phyloP scores from a whole-genome alignment of 2,888 invertebrate genomes.

The Biston betularia region DNA sequence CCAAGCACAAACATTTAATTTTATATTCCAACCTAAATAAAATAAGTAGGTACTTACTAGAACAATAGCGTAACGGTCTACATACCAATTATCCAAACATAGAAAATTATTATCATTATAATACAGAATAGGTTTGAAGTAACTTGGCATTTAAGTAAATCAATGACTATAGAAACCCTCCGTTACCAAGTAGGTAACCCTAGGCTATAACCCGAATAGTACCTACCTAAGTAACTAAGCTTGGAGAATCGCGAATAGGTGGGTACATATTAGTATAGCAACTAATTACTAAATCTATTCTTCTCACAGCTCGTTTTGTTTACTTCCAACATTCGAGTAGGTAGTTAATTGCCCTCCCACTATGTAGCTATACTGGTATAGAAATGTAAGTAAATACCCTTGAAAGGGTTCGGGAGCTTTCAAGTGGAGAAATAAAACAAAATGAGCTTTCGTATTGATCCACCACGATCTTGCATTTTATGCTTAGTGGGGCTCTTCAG shows the following conservation, averaged over 20 bases:
- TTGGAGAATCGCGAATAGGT: not conserved
- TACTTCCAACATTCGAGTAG: constrained; percentile 58
- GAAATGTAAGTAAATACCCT: constrained; percentile 71
- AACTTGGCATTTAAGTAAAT: no score
- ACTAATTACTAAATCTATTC: constrained; percentile 55
- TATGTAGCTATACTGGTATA: constrained; percentile 52
- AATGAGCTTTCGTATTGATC: constrained; percentile 78
- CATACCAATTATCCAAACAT: no score
- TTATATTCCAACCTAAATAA: no score
- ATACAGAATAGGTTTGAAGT: no score
- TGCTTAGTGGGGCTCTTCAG: constrained; percentile 57
- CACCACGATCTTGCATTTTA: constrained; percentile 67
- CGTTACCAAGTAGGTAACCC: no score
- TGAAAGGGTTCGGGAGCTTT: constrained; percentile 75
- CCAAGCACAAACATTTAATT: no score
- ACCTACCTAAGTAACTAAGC: constrained; percentile 2
- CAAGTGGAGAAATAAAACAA: constrained; percentile 75
- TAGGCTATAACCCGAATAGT: not conserved
- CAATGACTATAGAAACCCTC: no score
- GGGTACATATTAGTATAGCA: constrained; percentile 18
- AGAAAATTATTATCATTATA: no score
- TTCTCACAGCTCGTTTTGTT: constrained; percentile 56
- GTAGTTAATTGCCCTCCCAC: constrained; percentile 61
- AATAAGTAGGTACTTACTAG: no score
- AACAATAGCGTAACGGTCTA: no score